Evolutionary conservation across 2,797 vertebrate genomes (phyloP).

Genomic region (Melanogrammus aeglefinus): DNA sequence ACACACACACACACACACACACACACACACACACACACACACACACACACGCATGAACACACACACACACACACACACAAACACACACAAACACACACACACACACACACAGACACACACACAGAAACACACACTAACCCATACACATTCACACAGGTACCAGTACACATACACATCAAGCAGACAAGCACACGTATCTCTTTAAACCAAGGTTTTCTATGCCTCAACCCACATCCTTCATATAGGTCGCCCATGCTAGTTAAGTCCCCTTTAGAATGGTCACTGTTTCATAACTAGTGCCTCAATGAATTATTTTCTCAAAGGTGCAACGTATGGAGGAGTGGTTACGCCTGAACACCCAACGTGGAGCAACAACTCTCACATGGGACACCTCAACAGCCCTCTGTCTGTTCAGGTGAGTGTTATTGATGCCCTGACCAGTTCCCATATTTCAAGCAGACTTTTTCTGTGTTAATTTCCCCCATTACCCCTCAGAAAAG

Average conservation of each 20-base stretch:
- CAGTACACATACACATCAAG: neutral
- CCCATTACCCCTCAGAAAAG: neutral
- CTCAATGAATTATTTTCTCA: neutral
- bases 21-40: no score
- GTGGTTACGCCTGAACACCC: neutral
- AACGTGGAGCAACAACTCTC: constrained; percentile 22
- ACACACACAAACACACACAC: no score
- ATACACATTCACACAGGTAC: no score
- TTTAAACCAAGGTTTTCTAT: neutral
- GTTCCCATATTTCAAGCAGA: neutral
- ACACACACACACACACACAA: no score
- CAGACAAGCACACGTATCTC: no score
- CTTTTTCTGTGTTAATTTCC: neutral
- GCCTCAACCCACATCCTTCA: neutral
- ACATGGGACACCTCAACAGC: constrained; percentile 28
- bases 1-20: no score
- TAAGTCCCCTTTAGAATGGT: neutral
- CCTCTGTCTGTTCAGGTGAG: constrained; percentile 58
- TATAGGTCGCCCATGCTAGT: neutral
- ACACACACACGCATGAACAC: no score
- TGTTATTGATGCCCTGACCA: neutral
- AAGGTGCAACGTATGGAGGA: neutral
- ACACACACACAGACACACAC: no score
- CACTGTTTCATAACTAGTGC: neutral
- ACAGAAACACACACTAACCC: no score